Conservation (phyloP, 2,797 vertebrate genomes). For the Prionace glauca region DNA sequence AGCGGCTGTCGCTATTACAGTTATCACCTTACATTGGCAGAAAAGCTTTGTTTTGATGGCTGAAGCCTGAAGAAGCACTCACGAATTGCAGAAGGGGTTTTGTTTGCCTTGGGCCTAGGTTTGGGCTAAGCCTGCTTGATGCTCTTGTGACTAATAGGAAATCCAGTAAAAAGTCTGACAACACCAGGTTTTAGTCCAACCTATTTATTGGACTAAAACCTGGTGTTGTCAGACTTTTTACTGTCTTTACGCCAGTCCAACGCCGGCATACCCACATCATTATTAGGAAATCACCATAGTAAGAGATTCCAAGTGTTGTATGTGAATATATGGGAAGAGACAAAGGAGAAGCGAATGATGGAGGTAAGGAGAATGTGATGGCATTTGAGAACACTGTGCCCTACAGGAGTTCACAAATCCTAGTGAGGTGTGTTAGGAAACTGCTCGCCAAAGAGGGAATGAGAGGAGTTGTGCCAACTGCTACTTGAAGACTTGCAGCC, state of each 20-base stretch:
- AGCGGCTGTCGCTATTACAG: not conserved
- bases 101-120: not conserved
- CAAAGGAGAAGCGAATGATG: not conserved
- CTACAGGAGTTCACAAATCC: not conserved
- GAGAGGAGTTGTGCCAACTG: not conserved
- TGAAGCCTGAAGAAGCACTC: not conserved
- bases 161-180: no score
- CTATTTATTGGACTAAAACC: no score
- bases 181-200: no score
- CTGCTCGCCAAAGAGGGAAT: not conserved
- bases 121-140: not conserved
- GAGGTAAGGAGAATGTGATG: not conserved
- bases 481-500: not conserved
- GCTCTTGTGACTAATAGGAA: not conserved
- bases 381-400: not conserved
- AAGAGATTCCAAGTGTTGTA: not conserved
- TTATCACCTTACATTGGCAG: not conserved
- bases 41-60: not conserved
- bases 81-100: not conserved
- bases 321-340: not conserved
- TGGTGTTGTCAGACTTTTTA: no score
- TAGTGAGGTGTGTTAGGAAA: not conserved
- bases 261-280: no score
- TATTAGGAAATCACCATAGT: not conserved
- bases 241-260: no score